Percentiles rank a stretch among this genome's conserved stretches.
Evolutionary conservation across 2,797 vertebrate genomes (phyloP).

Genomic region (Caiman crocodilus): DNA sequence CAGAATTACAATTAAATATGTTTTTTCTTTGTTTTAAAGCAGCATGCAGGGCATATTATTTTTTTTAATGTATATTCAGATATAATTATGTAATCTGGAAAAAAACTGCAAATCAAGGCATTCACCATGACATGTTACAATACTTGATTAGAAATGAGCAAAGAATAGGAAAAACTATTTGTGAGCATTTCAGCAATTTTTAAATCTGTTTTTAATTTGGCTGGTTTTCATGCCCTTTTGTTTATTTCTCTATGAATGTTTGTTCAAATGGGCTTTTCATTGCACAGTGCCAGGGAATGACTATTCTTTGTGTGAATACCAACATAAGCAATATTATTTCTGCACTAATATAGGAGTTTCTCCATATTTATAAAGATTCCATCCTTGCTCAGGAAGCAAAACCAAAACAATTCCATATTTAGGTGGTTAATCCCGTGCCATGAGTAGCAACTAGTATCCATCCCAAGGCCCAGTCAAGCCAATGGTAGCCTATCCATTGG

Average conservation of each 20-base stretch:
- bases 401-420: not conserved
- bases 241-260: constrained; percentile 9
- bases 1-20: constrained; percentile 48
- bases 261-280: constrained; percentile 21
- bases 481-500: not conserved
- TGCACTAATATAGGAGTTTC: not conserved
- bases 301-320: not conserved
- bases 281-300: not conserved
- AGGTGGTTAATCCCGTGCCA: not conserved
- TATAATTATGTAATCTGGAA: constrained; percentile 44
- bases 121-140: constrained; percentile 14
- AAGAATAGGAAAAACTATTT: not conserved
- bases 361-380: not conserved
- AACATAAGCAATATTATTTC: not conserved
- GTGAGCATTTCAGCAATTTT: not conserved
- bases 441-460: not conserved
- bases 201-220: not conserved
- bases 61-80: not conserved
- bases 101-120: constrained; percentile 56
- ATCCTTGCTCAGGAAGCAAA: not conserved
- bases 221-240: not conserved
- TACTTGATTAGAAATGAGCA: not conserved
- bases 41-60: not conserved
- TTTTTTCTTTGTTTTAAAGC: constrained; percentile 58
- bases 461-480: not conserved